Conservation (phyloP, 2,797 vertebrate species). For the Lerista edwardsae region DNA sequence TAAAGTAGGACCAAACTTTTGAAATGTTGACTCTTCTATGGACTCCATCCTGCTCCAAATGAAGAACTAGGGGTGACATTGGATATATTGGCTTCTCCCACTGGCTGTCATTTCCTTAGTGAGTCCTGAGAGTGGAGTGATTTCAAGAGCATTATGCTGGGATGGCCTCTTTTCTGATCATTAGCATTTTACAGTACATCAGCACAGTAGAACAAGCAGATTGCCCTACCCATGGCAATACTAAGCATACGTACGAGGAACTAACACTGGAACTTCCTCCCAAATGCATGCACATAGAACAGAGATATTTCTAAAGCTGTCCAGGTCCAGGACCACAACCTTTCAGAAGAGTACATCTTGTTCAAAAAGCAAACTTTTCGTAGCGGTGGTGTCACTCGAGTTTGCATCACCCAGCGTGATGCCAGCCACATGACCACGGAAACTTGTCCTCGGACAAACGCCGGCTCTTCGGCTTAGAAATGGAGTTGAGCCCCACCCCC, state of each 20-base stretch:
- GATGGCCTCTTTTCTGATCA: neutral
- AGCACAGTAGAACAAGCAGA: too few relatives aligned
- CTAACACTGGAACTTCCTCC: neutral
- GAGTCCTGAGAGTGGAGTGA: too few relatives aligned
- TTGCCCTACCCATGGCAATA: neutral
- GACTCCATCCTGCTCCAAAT: neutral
- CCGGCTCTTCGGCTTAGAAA: too few relatives aligned
- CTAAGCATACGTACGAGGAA: neutral
- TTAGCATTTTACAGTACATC: neutral
- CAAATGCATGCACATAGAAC: neutral
- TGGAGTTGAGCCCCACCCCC: too few relatives aligned
- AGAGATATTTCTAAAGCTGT: neutral
- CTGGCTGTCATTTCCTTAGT: neutral
- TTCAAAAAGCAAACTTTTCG: constrained; percentile 21
- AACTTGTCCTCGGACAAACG: too few relatives aligned
- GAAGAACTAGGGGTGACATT: neutral
- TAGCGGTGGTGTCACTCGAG: too few relatives aligned
- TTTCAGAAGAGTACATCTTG: neutral
- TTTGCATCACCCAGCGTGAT: too few relatives aligned
- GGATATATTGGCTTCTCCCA: neutral
- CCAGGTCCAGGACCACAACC: neutral
- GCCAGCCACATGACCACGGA: too few relatives aligned
- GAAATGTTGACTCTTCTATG: neutral
- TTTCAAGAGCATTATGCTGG: neutral
- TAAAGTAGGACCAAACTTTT: neutral